phyloP scores from a whole-genome alignment of 35 echinoderm and acorn worm species.

The Strongylocentrotus purpuratus region DNA sequence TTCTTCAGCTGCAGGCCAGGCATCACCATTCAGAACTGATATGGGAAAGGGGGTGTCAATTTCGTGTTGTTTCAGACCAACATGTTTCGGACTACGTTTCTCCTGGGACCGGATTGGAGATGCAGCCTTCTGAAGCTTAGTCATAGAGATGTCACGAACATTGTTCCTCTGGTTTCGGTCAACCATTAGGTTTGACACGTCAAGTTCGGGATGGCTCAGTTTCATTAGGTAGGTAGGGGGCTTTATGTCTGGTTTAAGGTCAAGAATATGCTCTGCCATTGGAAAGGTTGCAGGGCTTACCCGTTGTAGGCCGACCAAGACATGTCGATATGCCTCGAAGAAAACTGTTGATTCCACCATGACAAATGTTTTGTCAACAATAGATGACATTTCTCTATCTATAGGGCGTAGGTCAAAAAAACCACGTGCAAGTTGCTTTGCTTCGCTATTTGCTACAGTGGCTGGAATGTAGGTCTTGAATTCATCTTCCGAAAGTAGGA shows the following conservation, averaged over 20 bases:
- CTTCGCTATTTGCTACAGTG: constrained; percentile 62
- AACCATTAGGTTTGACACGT: background rate
- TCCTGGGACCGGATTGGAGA: background rate
- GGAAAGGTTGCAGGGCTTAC: constrained; percentile 59
- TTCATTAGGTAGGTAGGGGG: constrained; percentile 61
- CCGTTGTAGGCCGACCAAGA: constrained; percentile 73
- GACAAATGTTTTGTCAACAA: constrained; percentile 47
- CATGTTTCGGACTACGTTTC: background rate
- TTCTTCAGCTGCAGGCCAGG: constrained; percentile 61
- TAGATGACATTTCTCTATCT: background rate
- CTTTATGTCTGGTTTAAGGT: constrained; percentile 8
- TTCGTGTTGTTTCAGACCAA: too few species aligned
- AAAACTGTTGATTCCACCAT: constrained; percentile 80
- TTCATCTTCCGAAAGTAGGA: constrained; percentile 64
- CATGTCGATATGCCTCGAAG: constrained; percentile 83
- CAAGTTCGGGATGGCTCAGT: background rate
- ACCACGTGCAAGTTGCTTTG: constrained; percentile 39
- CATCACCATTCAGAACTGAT: constrained; percentile 32
- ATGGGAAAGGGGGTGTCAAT: background rate
- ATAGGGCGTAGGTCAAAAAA: constrained; percentile 60
- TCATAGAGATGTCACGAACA: background rate
- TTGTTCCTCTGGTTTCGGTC: background rate
- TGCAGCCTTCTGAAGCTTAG: background rate
- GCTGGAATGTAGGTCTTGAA: constrained; percentile 69
- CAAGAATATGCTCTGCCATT: constrained; percentile 65